Base-by-base conservation (phyloP, 2,113 vertebrate species). In the Takifugu bimaculatus region DNA sequence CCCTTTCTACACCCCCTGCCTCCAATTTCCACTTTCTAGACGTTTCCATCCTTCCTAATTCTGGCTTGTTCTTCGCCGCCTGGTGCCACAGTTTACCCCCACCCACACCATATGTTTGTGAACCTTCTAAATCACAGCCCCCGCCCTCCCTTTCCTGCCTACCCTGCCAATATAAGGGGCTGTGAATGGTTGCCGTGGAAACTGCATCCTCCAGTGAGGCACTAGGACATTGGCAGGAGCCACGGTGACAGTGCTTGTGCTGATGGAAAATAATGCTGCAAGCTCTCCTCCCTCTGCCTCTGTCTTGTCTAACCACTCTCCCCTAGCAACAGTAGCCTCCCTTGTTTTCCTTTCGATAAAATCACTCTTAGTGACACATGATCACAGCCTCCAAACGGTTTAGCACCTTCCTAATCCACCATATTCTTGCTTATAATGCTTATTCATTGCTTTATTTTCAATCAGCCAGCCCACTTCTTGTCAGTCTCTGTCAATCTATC, bases 131-230 rank as follows among this genome's bases (percentile, higher is more conserved):
- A 65, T 54, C 67, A 72, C 70, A 65, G 26, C 60, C 32, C 52
- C 45, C 32, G 56, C 63, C 68, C 49, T 20, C 32, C 56, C 65
- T n/a, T 47, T 64, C 43, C 61, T 56, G 57, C 35, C 68, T 63
- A 45, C 54, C 48, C 54, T 68, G 63, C 65, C 71, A 75, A 74
- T 80, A 78, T 73, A 63, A 68, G 42, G 57, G 67, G 58, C 65
- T 60, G 77, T 87, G 86, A 88, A 90, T 89, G 86, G 90, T 92
- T 92, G 82, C 89, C 75, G 49, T 88, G 85, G 90, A 84, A 91
- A 92, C 91, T 85, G 70, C 79, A 81, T 90, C 82, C 80, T 88
- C 79, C 70, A 67, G 79, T 89, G 82, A 83, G 70, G 61, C 78
- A 77, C 77, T 61, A 72, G 75, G 80, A 82, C 80, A 74, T 68